Conservation (phyloP, 2,888 invertebrate species). For the Sericinus montela region DNA sequence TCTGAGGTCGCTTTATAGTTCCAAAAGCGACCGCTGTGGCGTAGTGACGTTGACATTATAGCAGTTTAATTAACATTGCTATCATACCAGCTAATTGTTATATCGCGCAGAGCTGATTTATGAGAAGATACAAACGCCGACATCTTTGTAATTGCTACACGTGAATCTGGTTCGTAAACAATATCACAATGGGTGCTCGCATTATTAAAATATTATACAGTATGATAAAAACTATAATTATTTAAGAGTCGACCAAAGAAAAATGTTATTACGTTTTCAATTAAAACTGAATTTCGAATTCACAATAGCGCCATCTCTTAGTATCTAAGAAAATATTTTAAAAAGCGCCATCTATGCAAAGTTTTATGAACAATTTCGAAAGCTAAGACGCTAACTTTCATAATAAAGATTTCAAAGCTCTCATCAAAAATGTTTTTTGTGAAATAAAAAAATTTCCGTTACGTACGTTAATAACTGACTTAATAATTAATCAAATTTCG, state of each 20-base stretch:
- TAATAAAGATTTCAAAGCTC: too few species aligned
- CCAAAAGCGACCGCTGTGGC: conserved; percentile 34
- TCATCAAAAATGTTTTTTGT: too few species aligned
- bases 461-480: too few species aligned
- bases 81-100: conserved; percentile 79
- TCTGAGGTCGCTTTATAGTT: conserved; percentile 31
- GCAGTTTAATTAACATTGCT: conserved; percentile 79
- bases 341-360: neutral
- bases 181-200: conserved; percentile 44
- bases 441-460: too few species aligned
- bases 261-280: too few species aligned
- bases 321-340: conserved; percentile 4
- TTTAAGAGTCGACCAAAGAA: too few species aligned
- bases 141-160: conserved; percentile 73
- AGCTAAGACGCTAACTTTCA: neutral
- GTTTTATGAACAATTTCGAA: neutral
- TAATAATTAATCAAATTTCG: too few species aligned
- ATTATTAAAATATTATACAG: conserved; percentile 14
- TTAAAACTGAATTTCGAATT: too few species aligned
- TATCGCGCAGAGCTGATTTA: conserved; percentile 78
- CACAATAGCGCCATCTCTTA: conserved; percentile 42
- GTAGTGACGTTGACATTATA: conserved; percentile 45
- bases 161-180: conserved; percentile 43
- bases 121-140: conserved; percentile 66
- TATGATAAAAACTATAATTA: too few species aligned